A percentile compares a stretch with the other conserved stretches of the same genome.
phyloP scores from a whole-genome alignment of 2,113 vertebrate genomes.

The Caretta caretta region DNA sequence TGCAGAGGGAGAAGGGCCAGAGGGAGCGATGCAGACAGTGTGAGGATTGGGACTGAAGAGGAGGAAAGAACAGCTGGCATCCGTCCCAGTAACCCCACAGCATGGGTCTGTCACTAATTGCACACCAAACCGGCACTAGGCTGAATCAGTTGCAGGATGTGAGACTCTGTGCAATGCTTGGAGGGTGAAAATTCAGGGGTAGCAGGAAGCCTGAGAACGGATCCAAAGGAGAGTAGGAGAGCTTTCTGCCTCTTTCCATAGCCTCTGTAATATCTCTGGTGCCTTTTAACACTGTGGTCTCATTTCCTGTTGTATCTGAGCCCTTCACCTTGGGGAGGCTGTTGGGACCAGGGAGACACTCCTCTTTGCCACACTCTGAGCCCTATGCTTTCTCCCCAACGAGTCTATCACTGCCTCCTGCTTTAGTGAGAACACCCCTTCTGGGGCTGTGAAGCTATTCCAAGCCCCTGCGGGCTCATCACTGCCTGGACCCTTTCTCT shows the following conservation, averaged over 20 bases:
- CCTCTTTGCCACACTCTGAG: background rate
- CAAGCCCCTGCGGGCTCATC: background rate
- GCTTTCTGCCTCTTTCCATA: conserved; percentile 9
- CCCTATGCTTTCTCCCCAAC: rapidly evolving
- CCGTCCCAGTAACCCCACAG: background rate
- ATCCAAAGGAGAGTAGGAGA: background rate
- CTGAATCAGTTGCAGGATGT: background rate
- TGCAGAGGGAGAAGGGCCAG: background rate
- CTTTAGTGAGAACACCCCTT: background rate
- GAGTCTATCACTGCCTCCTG: background rate
- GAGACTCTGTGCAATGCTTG: background rate
- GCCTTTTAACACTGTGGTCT: background rate
- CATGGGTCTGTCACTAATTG: background rate
- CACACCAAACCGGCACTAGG: background rate
- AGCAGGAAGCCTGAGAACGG: background rate
- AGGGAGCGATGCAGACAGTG: background rate
- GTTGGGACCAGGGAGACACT: background rate
- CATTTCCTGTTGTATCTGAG: background rate
- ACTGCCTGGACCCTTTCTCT: background rate
- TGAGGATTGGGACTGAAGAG: background rate
- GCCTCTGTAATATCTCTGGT: background rate
- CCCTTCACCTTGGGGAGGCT: background rate
- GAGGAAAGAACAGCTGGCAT: background rate
- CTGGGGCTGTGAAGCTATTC: background rate
- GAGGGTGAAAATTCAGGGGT: background rate